A percentile compares a stretch with the other conserved stretches of the same genome.
These are phyloP conservation scores for Heliconius nattereri DNA, from an alignment of 1,140 invertebrate species.

Conservation along the genomic window DNA sequence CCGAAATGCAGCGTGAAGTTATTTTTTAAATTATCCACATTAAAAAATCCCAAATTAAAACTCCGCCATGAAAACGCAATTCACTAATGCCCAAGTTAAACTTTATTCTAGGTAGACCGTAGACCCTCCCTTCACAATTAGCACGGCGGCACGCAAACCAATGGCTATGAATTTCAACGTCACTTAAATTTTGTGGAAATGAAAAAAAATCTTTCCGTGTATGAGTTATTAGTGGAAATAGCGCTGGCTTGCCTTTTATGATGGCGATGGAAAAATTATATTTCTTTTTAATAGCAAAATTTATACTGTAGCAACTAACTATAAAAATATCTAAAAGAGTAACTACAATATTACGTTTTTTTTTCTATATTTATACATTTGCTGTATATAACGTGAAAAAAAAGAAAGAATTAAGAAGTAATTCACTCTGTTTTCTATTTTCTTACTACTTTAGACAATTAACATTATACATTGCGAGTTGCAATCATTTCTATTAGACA, in stretches of 20 bases:
- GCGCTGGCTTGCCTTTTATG: background rate
- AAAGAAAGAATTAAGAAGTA: too few relatives aligned
- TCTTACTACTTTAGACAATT: too few relatives aligned
- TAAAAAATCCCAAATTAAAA: too few relatives aligned
- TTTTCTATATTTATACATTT: too few relatives aligned
- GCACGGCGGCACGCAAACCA: background rate
- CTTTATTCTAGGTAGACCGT: background rate
- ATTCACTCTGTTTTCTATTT: too few relatives aligned
- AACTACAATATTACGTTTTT: too few relatives aligned
- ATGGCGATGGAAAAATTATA: background rate
- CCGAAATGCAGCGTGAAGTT: too few relatives aligned
- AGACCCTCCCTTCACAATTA: background rate
- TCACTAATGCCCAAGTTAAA: background rate
- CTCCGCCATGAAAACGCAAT: background rate
- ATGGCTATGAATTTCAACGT: background rate
- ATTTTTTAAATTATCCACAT: too few relatives aligned
- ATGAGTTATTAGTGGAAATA: slow-evolving; percentile 1
- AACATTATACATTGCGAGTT: too few relatives aligned
- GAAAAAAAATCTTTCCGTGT: slow-evolving; percentile 10
- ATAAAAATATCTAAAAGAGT: too few relatives aligned
- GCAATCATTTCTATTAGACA: too few relatives aligned
- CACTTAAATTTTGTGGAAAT: background rate
- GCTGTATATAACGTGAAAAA: too few relatives aligned
- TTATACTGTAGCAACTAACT: background rate
- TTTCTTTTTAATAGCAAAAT: background rate